Base-by-base conservation (phyloP, 2,888 invertebrate species). In the Halocaridina rubra region DNA sequence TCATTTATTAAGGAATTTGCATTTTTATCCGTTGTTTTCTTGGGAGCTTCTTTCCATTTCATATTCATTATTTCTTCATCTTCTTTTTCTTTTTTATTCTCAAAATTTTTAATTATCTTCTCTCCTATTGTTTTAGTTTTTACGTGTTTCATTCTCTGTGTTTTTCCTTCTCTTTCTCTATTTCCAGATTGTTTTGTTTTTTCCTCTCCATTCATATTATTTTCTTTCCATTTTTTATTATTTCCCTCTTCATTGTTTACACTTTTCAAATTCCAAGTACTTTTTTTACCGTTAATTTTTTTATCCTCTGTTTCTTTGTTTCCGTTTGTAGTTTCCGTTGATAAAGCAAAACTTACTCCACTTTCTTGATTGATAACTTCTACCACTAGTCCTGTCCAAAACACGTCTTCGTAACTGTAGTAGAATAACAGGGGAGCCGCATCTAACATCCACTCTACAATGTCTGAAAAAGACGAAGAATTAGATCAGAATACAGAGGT, bases 311-410 rank as follows among this genome's bases (percentile, higher is more conserved):
- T 19, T 13, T 5, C 19, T 10, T 19, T 53, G 7, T 53, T 13
- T 4, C 16, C 53, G 16, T 53, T 16, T 2, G 10, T 46, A 13
- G 16, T 46, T 16, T 13, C 46, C 10, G 10, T 16, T 29, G 19
- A 2, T 5, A 59, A 19, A 13, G 32, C 61, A 3, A 77, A 32
- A 29, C 19, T 69, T 22, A 71, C 13, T 19, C 69, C 69, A 22
- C 29, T 29, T 22, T 46, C 72, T n/a, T 61, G 29, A 46, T 71
- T 82, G 0, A 82, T 39, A 22, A 71, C 72, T 5, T 82, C 72
- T 8, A 77, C 82, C 8, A 72, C 82, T 46, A 78, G 29, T 22
- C 82, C 77, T 16, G 82, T 82, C 82, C 82, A 82, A 39, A 82
- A 82, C 39, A 82, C 82, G 19, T 82, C 82, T 22, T 82, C 82